phyloP scores from a whole-genome alignment of 1,140 invertebrate genomes.

The Drosophila simulans region DNA sequence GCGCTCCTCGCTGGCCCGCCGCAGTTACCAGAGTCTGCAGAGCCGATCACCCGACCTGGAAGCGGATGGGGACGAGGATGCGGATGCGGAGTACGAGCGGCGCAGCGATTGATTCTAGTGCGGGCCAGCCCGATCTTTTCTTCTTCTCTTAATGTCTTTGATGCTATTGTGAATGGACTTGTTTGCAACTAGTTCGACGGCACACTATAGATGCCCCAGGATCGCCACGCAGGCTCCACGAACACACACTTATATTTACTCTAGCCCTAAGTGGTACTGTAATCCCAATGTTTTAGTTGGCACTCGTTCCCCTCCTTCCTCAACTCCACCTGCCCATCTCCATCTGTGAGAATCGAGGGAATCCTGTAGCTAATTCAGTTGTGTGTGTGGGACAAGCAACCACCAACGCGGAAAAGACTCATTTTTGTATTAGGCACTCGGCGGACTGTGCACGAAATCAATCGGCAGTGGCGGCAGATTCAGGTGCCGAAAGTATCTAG shows the following conservation, averaged over 20 bases:
- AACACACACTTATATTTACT: conserved; percentile 19
- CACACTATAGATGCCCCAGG: conserved; percentile 23
- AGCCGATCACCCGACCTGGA: conserved; percentile 16
- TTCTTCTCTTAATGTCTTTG: conserved; percentile 17
- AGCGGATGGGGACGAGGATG: conserved; percentile 16
- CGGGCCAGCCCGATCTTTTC: conserved; percentile 12
- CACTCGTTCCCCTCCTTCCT: conserved; percentile 17
- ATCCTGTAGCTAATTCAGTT: conserved; percentile 42
- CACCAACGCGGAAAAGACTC: conserved; percentile 40
- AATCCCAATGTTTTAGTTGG: conserved; percentile 49
- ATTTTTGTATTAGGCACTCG: conserved; percentile 46
- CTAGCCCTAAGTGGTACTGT: conserved; percentile 37
- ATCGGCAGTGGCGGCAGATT: conserved; percentile 2
- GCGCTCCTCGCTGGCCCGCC: conserved; percentile 25
- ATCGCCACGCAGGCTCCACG: conserved; percentile 12
- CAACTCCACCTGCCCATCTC: conserved; percentile 8
- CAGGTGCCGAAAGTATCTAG: conserved; percentile 33
- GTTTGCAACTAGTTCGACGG: conserved; percentile 34
- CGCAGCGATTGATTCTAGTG: conserved; percentile 38
- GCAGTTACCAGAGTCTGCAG: conserved; percentile 35
- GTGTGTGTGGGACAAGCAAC: conserved; percentile 15
- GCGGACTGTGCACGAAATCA: conserved; percentile 1
- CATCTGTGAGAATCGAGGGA: neutral
- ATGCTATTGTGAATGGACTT: conserved; percentile 68
- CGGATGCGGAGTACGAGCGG: conserved; percentile 22